Evolutionary conservation across 2,888 invertebrate genomes (phyloP).

Genomic region (Reticulitermes lucifugus): DNA sequence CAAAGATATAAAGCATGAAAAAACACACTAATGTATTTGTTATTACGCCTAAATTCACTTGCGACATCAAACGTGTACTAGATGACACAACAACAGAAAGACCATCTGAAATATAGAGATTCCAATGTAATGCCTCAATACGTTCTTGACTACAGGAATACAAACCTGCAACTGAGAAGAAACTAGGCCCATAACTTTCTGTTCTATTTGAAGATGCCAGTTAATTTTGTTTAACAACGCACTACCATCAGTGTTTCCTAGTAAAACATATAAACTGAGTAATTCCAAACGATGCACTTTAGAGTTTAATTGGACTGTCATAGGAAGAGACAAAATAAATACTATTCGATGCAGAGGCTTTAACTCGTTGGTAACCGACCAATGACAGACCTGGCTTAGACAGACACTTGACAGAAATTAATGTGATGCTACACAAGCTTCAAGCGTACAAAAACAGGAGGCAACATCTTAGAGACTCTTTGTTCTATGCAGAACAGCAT

Average conservation of each 20-base stretch:
- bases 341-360: background rate
- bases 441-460: background rate
- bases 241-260: background rate
- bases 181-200: background rate
- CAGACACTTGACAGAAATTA: conserved; percentile 25
- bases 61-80: no score
- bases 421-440: background rate
- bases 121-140: no score
- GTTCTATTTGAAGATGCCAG: background rate
- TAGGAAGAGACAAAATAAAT: background rate
- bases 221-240: background rate
- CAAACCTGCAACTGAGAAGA: background rate
- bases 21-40: no score
- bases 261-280: conserved; percentile 2
- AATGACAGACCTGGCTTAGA: conserved; percentile 29
- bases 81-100: no score
- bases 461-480: conserved; percentile 25
- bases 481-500: conserved; percentile 34
- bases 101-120: no score
- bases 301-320: conserved; percentile 21
- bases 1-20: no score
- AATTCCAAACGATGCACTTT: conserved; percentile 11
- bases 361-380: conserved; percentile 5
- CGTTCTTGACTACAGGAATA: no score
- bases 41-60: no score